A percentile compares a stretch with the other conserved stretches of the same genome.
phyloP scores from a whole-genome alignment of 2,888 invertebrate genomes.

The Keiferia lycopersicella region DNA sequence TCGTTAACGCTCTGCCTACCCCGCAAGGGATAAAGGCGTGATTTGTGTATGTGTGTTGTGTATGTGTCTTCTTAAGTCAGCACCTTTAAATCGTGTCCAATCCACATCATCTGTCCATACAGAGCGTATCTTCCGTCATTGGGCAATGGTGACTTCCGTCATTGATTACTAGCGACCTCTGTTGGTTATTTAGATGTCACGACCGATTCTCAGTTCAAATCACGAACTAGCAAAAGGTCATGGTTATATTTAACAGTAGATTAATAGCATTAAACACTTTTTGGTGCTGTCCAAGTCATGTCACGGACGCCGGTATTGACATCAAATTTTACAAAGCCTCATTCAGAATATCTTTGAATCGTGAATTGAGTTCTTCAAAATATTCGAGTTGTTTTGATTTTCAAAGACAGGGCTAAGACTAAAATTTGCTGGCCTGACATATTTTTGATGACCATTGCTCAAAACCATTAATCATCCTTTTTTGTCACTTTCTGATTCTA shows the following conservation, averaged over 20 bases:
- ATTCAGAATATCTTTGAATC: no score
- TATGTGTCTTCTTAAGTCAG: not conserved
- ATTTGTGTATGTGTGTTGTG: no score
- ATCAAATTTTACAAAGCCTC: no score
- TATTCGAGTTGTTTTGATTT: not conserved
- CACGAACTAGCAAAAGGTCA: constrained; percentile 72
- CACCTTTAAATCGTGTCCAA: constrained; percentile 40
- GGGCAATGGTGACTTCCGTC: constrained; percentile 62
- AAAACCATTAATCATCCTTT: constrained; percentile 74
- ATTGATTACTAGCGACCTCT: constrained; percentile 71
- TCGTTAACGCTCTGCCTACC: no score
- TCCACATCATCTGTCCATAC: constrained; percentile 50
- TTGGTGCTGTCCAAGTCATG: constrained; percentile 50
- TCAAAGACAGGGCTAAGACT: not conserved
- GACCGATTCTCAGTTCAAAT: constrained; percentile 59
- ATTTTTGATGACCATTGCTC: constrained; percentile 59
- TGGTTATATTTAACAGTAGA: constrained; percentile 48
- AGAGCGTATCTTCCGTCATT: constrained; percentile 64
- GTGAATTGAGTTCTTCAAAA: not conserved
- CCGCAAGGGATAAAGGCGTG: no score
- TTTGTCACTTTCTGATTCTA: constrained; percentile 72
- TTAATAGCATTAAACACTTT: constrained; percentile 49
- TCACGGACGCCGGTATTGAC: constrained; percentile 34
- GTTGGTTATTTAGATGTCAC: constrained; percentile 74
- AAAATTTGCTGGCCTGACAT: constrained; percentile 57